phyloP scores from a whole-genome alignment of 1,140 invertebrate genomes.

The Acromyrmex echinatior region DNA sequence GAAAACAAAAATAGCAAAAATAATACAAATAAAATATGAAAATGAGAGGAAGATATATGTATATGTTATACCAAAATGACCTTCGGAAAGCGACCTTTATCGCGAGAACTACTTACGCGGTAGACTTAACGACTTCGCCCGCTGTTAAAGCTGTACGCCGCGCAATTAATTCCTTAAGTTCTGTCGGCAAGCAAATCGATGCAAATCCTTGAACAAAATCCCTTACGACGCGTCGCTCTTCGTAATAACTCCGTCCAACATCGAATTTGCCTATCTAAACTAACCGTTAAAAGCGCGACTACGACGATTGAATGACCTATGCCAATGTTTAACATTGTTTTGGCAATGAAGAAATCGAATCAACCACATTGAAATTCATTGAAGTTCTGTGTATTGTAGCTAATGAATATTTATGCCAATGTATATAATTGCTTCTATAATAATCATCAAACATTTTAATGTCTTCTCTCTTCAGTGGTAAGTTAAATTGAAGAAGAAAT shows the following conservation, averaged over 20 bases:
- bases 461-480: neutral
- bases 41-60: too few species aligned
- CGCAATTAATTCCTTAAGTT: slow-evolving; percentile 61
- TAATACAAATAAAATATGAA: too few species aligned
- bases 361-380: neutral
- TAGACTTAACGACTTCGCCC: slow-evolving; percentile 51
- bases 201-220: slow-evolving; percentile 62
- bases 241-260: slow-evolving; percentile 52
- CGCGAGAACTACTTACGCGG: slow-evolving; percentile 53
- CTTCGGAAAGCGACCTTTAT: slow-evolving; percentile 35
- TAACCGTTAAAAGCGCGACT: slow-evolving; percentile 31
- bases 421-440: neutral
- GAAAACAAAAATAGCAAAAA: too few species aligned
- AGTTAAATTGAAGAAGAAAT: neutral
- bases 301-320: neutral
- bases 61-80: slow-evolving; percentile 3
- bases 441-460: neutral
- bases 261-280: slow-evolving; percentile 58
- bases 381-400: neutral
- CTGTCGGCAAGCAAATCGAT: slow-evolving; percentile 45
- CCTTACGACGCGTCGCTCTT: slow-evolving; percentile 21
- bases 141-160: slow-evolving; percentile 49
- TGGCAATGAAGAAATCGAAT: neutral
- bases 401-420: neutral
- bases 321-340: slow-evolving; percentile 25